These are phyloP conservation scores for Pammene aurita DNA, from an alignment of 2,888 invertebrate species.

Conservation along the genomic window DNA sequence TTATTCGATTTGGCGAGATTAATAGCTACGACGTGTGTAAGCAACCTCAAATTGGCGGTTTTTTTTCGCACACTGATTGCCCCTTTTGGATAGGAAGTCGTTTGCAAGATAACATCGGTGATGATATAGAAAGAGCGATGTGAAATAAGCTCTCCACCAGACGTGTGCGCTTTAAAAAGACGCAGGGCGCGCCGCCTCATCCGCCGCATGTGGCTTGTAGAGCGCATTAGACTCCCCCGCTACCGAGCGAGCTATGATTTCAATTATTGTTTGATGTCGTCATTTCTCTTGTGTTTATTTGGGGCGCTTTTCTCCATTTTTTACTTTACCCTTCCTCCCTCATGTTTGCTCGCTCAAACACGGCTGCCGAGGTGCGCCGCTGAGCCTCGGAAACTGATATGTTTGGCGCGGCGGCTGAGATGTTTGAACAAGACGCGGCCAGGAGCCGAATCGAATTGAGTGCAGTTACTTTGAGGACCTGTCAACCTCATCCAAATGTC, in stretches of 20 bases:
- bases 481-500: constrained; percentile 47
- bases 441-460: constrained; percentile 67
- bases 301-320: constrained; percentile 75
- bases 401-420: constrained; percentile 67
- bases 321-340: constrained; percentile 73
- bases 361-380: constrained; percentile 63
- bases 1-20: constrained; percentile 77
- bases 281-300: constrained; percentile 80
- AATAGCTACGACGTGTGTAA: constrained; percentile 69
- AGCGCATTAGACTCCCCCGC: constrained; percentile 56
- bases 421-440: constrained; percentile 69
- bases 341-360: constrained; percentile 72
- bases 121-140: constrained; percentile 14
- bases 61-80: constrained; percentile 49
- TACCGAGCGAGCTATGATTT: constrained; percentile 72
- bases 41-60: constrained; percentile 54
- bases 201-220: constrained; percentile 56
- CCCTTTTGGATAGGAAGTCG: constrained; percentile 46
- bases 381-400: constrained; percentile 73
- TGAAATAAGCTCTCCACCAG: constrained; percentile 22
- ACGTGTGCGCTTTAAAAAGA: constrained; percentile 42
- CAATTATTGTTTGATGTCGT: constrained; percentile 82
- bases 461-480: constrained; percentile 64
- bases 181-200: constrained; percentile 36
- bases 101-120: constrained; percentile 44